Conservation (phyloP, 1,140 invertebrate species). For the Drosophila novamexicana region DNA sequence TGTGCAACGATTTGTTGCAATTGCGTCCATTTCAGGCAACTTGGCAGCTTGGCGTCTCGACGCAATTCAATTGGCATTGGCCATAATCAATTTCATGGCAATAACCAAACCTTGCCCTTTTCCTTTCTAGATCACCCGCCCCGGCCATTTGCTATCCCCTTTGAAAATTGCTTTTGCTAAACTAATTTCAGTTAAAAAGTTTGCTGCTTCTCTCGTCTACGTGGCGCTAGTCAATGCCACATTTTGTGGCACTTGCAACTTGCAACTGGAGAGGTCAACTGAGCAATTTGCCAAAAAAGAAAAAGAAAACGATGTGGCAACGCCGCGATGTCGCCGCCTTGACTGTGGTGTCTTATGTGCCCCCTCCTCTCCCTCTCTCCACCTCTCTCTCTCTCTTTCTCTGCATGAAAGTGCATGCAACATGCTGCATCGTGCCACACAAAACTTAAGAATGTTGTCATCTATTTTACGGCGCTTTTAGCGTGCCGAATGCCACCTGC, state of each 20-base stretch:
- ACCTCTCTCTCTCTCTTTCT: too few relatives aligned
- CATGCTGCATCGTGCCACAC: slow-evolving; percentile 16
- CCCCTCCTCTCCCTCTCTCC: too few relatives aligned
- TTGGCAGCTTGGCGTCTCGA: slow-evolving; percentile 24
- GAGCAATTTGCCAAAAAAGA: slow-evolving; percentile 60
- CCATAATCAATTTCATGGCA: slow-evolving; percentile 19
- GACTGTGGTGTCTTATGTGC: neutral
- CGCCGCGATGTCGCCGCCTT: slow-evolving; percentile 44
- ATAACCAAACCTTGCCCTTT: neutral
- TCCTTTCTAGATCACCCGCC: neutral
- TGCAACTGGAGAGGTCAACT: slow-evolving; percentile 35
- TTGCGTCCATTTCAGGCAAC: neutral
- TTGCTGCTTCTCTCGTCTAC: slow-evolving; percentile 8
- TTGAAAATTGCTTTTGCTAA: slow-evolving; percentile 19
- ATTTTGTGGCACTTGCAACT: slow-evolving; percentile 20
- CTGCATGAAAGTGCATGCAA: slow-evolving; percentile 14
- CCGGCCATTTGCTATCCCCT: neutral
- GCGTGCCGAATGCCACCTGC: slow-evolving; percentile 43
- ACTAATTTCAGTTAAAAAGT: slow-evolving; percentile 54
- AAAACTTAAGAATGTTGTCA: slow-evolving; percentile 19
- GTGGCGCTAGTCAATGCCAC: slow-evolving; percentile 32
- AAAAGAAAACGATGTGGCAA: neutral
- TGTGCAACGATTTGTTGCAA: slow-evolving; percentile 15
- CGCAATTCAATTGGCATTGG: slow-evolving; percentile 30
- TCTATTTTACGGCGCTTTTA: slow-evolving; percentile 61